Percentiles rank a stretch among this genome's conserved stretches.
Conservation (phyloP, 2,113 vertebrate genomes). For the Ceuthmochares aereus region DNA sequence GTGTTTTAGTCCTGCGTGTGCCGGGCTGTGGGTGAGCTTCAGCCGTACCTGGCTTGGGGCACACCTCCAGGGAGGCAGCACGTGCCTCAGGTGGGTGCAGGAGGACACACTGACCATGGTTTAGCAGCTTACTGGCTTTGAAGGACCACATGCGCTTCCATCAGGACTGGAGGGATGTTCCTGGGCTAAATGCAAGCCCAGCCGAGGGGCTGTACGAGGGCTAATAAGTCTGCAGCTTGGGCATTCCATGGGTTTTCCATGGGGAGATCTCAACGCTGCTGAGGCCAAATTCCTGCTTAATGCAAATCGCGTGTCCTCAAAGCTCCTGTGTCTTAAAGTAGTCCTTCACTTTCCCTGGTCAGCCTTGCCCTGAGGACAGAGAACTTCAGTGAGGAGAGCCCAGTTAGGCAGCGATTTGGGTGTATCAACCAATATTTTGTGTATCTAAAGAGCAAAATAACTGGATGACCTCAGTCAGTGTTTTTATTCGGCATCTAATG, state of each 20-base stretch:
- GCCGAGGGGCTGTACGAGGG: too few species aligned
- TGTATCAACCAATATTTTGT: too few species aligned
- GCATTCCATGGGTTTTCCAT: fast-evolving
- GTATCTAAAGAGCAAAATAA: too few species aligned
- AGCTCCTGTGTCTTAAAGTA: fast-evolving
- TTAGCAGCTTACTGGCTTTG: background rate
- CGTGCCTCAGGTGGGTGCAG: background rate
- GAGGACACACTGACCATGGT: background rate
- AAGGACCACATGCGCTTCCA: background rate
- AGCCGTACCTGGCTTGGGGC: background rate
- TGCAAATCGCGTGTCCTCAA: background rate
- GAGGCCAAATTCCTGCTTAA: background rate
- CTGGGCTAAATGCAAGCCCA: fast-evolving
- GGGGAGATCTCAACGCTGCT: background rate
- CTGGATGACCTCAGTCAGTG: too few species aligned
- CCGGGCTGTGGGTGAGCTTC: background rate
- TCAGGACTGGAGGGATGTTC: background rate
- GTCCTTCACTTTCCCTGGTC: background rate
- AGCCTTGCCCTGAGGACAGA: background rate
- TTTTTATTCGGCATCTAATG: too few species aligned
- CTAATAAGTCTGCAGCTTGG: fast-evolving
- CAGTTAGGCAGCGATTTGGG: too few species aligned
- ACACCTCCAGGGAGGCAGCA: background rate
- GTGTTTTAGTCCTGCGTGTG: background rate
- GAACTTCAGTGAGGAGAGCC: too few species aligned